Evolutionary conservation across 2,113 vertebrate species (phyloP), one percentile per base, ranked within the genome.

Genomic region (Podocnemis expansa): DNA sequence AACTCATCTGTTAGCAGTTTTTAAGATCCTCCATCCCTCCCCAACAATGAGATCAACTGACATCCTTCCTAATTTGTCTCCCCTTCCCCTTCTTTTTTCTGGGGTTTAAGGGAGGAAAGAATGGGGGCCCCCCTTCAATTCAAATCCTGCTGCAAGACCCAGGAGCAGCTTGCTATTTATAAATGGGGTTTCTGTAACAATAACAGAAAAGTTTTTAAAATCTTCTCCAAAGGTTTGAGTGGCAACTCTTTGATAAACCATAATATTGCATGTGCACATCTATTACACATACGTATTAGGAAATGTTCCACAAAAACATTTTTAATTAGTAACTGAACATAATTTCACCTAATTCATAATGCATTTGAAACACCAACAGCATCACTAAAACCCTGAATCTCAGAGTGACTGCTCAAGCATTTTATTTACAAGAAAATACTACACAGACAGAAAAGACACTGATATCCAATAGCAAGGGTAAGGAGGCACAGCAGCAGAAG

Each of bases 351-450:
- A 10, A 78, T 31, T 87, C 91, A 58, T 94, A 31, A 34, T 34
- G 0, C 0, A 82, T n/a, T 80, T 75, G 56, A 67, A 67, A 67
- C 6, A 67, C 34, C 60, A 67, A 67, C 34, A 67, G 5, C 34
- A 70, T 38, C n/a, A 38, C 63, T 70, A 70, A 19, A 17, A 82
- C 60, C 41, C 60, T 58, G 94, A 94, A 43, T 29, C 47, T 67
- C 67, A 24, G 51, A 89, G 55, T 89, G 21, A 79, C 14, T 0
- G 0, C 51, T 82, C 49, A 31, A 13, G 1, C 27, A 58, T 79
- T 89, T 87, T 60, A 60, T 76, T 87, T 89, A 80, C 1, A 0
- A 10, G 88, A 38, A 3, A 89, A 55, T 5, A 92, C 43, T 38
- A 43, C 49, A 85, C 0, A 1, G 31, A 14, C 11, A 89, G 31